Evolutionary conservation across 2,797 vertebrate genomes (phyloP).

Genomic region (Coregonus suidteri): DNA sequence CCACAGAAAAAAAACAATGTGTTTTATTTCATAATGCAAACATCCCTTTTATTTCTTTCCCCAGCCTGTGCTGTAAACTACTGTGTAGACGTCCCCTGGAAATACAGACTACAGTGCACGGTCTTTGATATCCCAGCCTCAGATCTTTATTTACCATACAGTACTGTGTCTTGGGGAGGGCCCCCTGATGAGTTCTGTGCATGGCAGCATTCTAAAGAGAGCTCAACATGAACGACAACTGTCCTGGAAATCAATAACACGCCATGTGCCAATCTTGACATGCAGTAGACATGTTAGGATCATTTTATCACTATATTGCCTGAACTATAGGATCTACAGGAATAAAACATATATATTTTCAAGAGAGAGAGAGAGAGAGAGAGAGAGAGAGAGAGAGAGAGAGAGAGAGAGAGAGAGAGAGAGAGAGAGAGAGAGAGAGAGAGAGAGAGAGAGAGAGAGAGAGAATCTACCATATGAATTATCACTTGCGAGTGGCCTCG

Average conservation of each 20-base stretch:
- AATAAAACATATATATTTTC: background rate
- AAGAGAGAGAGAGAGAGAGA: no score
- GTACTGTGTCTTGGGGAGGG: conserved; percentile 28
- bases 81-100: conserved; percentile 30
- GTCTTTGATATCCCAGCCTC: conserved; percentile 45
- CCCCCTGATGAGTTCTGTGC: conserved; percentile 34
- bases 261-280: background rate
- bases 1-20: conserved; percentile 20
- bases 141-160: conserved; percentile 51
- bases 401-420: background rate
- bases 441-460: background rate
- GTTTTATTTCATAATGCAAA: conserved; percentile 38
- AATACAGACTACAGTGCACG: conserved; percentile 21
- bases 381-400: no score
- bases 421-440: no score
- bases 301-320: background rate
- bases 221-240: background rate
- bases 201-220: conserved; percentile 7
- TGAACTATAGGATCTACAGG: background rate
- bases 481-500: background rate
- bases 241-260: background rate
- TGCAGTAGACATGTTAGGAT: background rate
- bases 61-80: conserved; percentile 24
- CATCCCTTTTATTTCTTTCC: conserved; percentile 28
- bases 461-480: background rate